Conservation (phyloP, 2,888 invertebrate species). For the Harmothoe impar region DNA sequence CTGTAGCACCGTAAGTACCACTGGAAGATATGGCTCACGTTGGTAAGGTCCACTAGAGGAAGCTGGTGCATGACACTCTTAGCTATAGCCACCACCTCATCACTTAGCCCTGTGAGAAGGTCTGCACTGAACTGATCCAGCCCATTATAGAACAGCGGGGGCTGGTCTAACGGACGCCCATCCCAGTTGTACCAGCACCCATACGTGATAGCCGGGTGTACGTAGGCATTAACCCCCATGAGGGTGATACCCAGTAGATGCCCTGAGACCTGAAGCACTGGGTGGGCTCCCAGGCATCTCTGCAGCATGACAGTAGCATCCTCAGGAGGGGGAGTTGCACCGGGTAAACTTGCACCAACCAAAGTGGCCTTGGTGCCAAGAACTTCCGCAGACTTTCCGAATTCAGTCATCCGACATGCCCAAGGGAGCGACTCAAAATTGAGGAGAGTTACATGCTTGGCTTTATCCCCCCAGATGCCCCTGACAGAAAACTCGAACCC, state of each 20-base stretch:
- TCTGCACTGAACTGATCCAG: conserved; percentile 73
- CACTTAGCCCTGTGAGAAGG: conserved; percentile 72
- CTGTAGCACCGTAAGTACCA: conserved; percentile 74
- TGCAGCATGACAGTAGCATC: conserved; percentile 66
- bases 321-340: conserved; percentile 37
- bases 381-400: conserved; percentile 72
- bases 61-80: conserved; percentile 70
- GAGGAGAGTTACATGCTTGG: conserved; percentile 72
- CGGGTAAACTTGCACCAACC: conserved; percentile 58
- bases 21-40: conserved; percentile 65
- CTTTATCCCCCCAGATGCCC: conserved; percentile 70
- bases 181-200: conserved; percentile 76
- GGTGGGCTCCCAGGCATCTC: conserved; percentile 66
- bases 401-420: conserved; percentile 75
- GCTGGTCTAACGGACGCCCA: conserved; percentile 72
- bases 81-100: conserved; percentile 74
- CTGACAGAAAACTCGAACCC: conserved; percentile 78
- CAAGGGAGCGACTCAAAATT: conserved; percentile 77
- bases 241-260: conserved; percentile 76
- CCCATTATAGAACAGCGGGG: conserved; percentile 78
- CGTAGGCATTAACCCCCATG: conserved; percentile 73
- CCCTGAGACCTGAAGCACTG: conserved; percentile 70
- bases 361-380: conserved; percentile 67
- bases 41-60: conserved; percentile 50
- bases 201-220: conserved; percentile 77